A percentile compares a stretch with the other conserved stretches of the same genome.
Evolutionary conservation across 2,888 invertebrate genomes (phyloP).

Genomic region (Scaeva pyrastri): DNA sequence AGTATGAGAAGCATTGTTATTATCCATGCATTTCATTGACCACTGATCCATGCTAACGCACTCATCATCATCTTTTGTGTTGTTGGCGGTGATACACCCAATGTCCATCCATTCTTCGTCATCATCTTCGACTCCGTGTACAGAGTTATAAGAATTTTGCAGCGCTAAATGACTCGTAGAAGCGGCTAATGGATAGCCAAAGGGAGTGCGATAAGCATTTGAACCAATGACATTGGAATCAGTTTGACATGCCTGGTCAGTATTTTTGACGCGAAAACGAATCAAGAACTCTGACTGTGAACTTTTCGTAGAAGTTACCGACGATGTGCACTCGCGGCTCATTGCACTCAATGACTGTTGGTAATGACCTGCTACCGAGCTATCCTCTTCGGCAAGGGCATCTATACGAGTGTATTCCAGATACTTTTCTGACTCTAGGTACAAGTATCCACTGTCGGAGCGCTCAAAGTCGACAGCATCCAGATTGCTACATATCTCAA

Average conservation of each 20-base stretch:
- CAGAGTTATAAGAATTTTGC: constrained; percentile 9
- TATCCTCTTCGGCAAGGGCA: constrained; percentile 78
- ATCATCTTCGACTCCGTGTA: constrained; percentile 40
- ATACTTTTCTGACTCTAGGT: constrained; percentile 85
- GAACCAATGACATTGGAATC: constrained; percentile 53
- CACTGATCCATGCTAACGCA: constrained; percentile 76
- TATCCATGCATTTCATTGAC: constrained; percentile 79
- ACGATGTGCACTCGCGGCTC: constrained; percentile 51
- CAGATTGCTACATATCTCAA: constrained; percentile 87
- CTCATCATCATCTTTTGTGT: constrained; percentile 51
- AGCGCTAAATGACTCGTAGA: constrained; percentile 23
- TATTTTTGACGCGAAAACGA: constrained; percentile 60
- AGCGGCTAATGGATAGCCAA: constrained; percentile 44
- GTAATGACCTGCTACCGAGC: constrained; percentile 56
- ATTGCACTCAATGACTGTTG: constrained; percentile 30
- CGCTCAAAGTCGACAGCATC: constrained; percentile 88
- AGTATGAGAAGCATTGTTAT: constrained; percentile 78
- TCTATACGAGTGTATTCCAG: constrained; percentile 79
- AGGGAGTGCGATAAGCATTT: constrained; percentile 42
- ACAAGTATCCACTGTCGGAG: constrained; percentile 87
- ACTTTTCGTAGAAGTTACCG: constrained; percentile 58
- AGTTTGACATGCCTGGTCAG: constrained; percentile 67
- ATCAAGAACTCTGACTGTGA: constrained; percentile 65
- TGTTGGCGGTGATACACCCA: constrained; percentile 40
- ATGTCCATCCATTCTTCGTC: constrained; percentile 69